phyloP scores from a whole-genome alignment of 2,888 invertebrate species.

The Didymodactylos carnosus region DNA sequence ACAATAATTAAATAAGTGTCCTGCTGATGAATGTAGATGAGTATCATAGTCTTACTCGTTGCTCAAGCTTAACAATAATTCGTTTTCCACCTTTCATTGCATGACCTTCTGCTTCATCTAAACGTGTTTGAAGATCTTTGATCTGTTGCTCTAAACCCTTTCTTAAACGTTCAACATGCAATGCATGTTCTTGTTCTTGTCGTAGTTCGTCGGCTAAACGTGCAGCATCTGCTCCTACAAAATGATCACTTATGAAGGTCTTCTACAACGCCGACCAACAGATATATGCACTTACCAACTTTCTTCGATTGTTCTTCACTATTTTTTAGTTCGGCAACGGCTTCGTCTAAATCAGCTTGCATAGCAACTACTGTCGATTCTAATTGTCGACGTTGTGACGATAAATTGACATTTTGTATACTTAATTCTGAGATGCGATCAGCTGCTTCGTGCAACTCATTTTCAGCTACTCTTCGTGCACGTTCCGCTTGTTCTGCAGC shows the following conservation, averaged over 20 bases:
- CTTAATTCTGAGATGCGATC: conserved; percentile 91
- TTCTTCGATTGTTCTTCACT: conserved; percentile 55
- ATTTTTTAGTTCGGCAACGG: conserved; percentile 92
- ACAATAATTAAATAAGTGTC: no score
- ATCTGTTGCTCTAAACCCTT: conserved; percentile 91
- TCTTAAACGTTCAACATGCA: conserved; percentile 90
- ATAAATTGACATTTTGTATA: conserved; percentile 75
- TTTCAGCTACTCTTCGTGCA: conserved; percentile 88
- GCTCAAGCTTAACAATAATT: conserved; percentile 92
- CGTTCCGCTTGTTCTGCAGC: conserved; percentile 66
- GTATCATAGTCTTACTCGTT: conserved; percentile 35
- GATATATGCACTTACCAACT: no score
- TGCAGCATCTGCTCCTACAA: conserved; percentile 70
- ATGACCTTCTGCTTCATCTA: conserved; percentile 88
- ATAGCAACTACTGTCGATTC: conserved; percentile 93
- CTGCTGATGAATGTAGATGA: neutral
- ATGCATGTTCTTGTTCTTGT: conserved; percentile 95
- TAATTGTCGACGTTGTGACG: conserved; percentile 95
- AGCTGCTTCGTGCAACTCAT: conserved; percentile 87
- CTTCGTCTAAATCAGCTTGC: conserved; percentile 91
- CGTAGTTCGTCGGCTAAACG: conserved; percentile 93
- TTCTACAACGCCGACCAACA: no score
- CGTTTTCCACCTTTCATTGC: conserved; percentile 97
- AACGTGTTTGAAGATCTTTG: conserved; percentile 76
- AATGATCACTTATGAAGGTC: no score